Percentiles rank a stretch among this genome's conserved stretches.
Conservation (phyloP, 2,797 vertebrate genomes). For the Okamejei kenojei region DNA sequence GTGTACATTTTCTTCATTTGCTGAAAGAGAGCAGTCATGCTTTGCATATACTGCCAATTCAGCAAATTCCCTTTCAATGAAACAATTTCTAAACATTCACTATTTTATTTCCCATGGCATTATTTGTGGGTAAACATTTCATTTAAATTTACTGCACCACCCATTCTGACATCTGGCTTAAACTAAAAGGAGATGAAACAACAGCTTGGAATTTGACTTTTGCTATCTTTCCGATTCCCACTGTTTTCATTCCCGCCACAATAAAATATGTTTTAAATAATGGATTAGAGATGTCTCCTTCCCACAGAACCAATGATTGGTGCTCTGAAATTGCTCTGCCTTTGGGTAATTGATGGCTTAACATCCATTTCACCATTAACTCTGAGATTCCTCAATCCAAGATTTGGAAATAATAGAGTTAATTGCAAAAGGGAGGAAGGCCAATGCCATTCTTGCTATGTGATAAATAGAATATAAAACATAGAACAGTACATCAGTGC, state of each 20-base stretch:
- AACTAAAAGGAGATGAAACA: constrained; percentile 12
- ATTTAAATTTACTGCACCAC: not conserved
- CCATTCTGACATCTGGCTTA: not conserved
- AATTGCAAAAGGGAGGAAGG: too few relatives aligned
- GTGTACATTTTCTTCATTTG: not conserved
- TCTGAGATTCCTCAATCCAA: not conserved
- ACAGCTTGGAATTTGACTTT: not conserved
- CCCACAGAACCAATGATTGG: not conserved
- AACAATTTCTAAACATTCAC: not conserved
- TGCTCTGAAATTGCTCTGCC: too few relatives aligned
- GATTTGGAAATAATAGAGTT: too few relatives aligned
- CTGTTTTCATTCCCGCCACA: not conserved
- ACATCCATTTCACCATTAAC: not conserved
- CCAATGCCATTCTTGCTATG: not conserved
- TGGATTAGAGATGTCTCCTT: not conserved
- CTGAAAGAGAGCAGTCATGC: not conserved
- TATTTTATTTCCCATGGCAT: not conserved
- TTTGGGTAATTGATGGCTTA: not conserved
- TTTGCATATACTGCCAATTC: too few relatives aligned
- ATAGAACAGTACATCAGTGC: too few relatives aligned
- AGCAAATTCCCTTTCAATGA: not conserved
- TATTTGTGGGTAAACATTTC: not conserved
- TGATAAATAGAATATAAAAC: not conserved
- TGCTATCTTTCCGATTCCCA: too few relatives aligned
- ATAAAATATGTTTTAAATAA: not conserved